phyloP scores from a whole-genome alignment of 2,797 vertebrate genomes.

The Potorous gilbertii region DNA sequence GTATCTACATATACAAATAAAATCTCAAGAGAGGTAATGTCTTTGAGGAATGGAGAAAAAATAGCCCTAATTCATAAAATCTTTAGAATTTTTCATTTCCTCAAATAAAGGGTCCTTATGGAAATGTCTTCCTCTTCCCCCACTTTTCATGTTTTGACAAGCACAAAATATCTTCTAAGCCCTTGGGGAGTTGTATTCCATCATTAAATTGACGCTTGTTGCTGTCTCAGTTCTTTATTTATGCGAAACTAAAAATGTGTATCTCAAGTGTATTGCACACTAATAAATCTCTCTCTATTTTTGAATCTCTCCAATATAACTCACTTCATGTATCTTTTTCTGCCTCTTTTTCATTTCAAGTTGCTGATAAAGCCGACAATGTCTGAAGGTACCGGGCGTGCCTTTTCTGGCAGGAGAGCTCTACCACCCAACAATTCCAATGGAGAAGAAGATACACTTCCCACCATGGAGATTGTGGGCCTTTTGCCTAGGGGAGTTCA shows the following conservation, averaged over 20 bases:
- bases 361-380: conserved; percentile 68
- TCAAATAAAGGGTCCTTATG: conserved; percentile 58
- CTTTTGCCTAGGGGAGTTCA: conserved; percentile 87
- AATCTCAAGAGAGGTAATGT: neutral
- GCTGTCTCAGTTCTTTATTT: conserved; percentile 69
- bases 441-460: conserved; percentile 85
- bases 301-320: conserved; percentile 19
- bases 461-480: conserved; percentile 89
- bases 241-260: conserved; percentile 52
- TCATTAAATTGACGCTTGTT: conserved; percentile 62
- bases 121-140: neutral
- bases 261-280: conserved; percentile 13
- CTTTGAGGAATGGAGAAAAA: neutral
- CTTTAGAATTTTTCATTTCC: conserved; percentile 61
- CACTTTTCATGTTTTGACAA: conserved; percentile 72
- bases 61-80: conserved; percentile 35
- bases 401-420: conserved; percentile 87
- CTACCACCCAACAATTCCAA: conserved; percentile 89
- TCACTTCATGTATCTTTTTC: conserved; percentile 17
- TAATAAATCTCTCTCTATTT: conserved; percentile 55
- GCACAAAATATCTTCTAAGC: conserved; percentile 61
- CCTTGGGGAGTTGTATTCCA: conserved; percentile 59
- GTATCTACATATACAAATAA: neutral
- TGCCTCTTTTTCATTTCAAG: neutral
- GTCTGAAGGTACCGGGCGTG: conserved; percentile 76